Evolutionary conservation across 1,140 invertebrate species (phyloP), one percentile per base, ranked within the genome.

Genomic region (Meteorus sp.): DNA sequence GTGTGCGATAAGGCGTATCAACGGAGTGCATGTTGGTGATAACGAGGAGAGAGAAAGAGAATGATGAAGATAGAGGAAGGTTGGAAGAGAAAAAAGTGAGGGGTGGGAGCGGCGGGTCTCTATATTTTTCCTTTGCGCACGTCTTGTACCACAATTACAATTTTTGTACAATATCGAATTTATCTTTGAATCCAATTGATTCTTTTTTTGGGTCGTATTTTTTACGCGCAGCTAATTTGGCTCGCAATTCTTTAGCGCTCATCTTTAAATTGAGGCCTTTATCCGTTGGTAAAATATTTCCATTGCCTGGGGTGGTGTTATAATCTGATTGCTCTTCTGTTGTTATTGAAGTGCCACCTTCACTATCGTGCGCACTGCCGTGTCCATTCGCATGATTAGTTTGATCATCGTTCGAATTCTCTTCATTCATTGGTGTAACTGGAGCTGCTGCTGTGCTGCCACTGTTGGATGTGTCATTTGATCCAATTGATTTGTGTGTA

Each of bases 151-250:
- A 17, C n/a, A 8, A 35, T 83, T 84, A 92, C 65, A 92, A 83
- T 80, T 94, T 93, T 76, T 95, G 92, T 61, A 95, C 90, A 71
- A 95, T 94, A 72, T 94, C 91, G 72, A 93, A 93, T 81, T 95
- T 95, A 82, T 92, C 90, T 75, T 90, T 90, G 68, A 94, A 88
- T 78, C 93, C 92, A 76, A 95, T 88, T 19, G 86, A 85, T 65
- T 92, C 89, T 74, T 91, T 93, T 75, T 94, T 94, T 2, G 92
- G 91, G 72, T 95, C 92, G 72, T 89, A 87, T 76, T 93, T 93
- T 75, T 93, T 94, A 68, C 87, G 89, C 25, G 87, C 85, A 7
- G 91, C 89, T 48, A 95, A 77, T 62, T 90, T 86, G n/a, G 90
- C 91, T 19, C 93, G 82, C 80, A 95, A 85, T 75, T 95, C 91